A percentile compares a stretch with the other conserved stretches of the same genome.
phyloP scores from a whole-genome alignment of 2,888 invertebrate species.

The Melikaiella ostensackeni region DNA sequence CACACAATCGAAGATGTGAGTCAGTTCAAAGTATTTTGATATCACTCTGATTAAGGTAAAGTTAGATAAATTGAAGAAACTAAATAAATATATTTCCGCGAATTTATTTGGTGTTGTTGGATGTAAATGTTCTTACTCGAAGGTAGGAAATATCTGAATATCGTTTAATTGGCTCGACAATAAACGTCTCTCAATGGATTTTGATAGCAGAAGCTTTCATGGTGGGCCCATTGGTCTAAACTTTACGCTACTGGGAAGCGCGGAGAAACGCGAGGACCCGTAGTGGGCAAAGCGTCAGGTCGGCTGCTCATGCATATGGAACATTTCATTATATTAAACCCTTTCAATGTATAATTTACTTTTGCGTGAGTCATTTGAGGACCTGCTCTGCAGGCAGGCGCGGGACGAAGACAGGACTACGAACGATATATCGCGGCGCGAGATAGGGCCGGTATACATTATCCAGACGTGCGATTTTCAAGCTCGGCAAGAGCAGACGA shows the following conservation, averaged over 20 bases:
- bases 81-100: slow-evolving; percentile 24
- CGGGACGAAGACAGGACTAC: slow-evolving; percentile 53
- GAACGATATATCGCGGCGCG: slow-evolving; percentile 50
- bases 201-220: slow-evolving; percentile 33
- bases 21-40: not conserved
- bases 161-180: slow-evolving; percentile 33
- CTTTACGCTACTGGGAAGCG: slow-evolving; percentile 66
- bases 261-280: slow-evolving; percentile 64
- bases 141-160: slow-evolving; percentile 30
- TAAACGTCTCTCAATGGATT: slow-evolving; percentile 33
- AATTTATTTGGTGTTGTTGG: slow-evolving; percentile 29
- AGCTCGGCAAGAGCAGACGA: slow-evolving; percentile 56
- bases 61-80: slow-evolving; percentile 8
- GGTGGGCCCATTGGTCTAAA: slow-evolving; percentile 29
- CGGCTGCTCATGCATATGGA: slow-evolving; percentile 82
- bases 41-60: slow-evolving; percentile 22
- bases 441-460: slow-evolving; percentile 65
- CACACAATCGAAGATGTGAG: too few species aligned
- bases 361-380: slow-evolving; percentile 83
- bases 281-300: slow-evolving; percentile 68
- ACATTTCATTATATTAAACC: slow-evolving; percentile 84
- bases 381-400: slow-evolving; percentile 60
- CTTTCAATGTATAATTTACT: slow-evolving; percentile 84
- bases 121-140: slow-evolving; percentile 22
- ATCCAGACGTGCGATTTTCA: slow-evolving; percentile 70